Conservation (phyloP, 2,888 invertebrate species). For the Latheticus oryzae region DNA sequence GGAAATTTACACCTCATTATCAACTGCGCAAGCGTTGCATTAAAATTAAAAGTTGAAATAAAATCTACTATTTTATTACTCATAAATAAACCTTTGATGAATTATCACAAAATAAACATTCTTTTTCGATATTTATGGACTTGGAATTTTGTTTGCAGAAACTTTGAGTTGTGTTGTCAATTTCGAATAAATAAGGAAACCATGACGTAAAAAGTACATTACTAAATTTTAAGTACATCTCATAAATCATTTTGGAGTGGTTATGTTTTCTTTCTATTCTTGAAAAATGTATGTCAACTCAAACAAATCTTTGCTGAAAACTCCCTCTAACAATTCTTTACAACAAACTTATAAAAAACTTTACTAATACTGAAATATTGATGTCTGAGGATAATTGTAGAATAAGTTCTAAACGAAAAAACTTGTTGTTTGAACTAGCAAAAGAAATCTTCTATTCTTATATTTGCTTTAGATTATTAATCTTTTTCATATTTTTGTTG, state of each 20-base stretch:
- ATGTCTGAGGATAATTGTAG: slow-evolving; percentile 3
- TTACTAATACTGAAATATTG: slow-evolving; percentile 23
- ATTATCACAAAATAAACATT: no score
- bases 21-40: no score
- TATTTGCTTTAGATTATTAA: slow-evolving; percentile 35
- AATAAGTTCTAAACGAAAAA: slow-evolving; percentile 5
- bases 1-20: no score
- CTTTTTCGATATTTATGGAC: not conserved
- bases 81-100: no score
- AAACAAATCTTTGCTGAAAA: slow-evolving; percentile 30
- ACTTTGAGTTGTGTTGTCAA: slow-evolving; percentile 24
- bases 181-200: slow-evolving; percentile 31
- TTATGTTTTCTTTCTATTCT: slow-evolving; percentile 33
- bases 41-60: no score
- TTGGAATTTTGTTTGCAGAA: slow-evolving; percentile 9
- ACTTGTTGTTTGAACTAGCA: slow-evolving; percentile 31
- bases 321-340: slow-evolving; percentile 31
- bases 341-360: slow-evolving; percentile 11
- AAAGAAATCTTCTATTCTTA: slow-evolving; percentile 30
- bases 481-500: slow-evolving; percentile 28
- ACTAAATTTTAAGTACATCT: slow-evolving; percentile 37
- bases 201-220: slow-evolving; percentile 31
- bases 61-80: no score
- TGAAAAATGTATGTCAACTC: slow-evolving; percentile 35
- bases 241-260: slow-evolving; percentile 36